Percentiles rank a stretch among this genome's conserved stretches.
phyloP scores from a whole-genome alignment of 2,888 invertebrate species.

The Yponomeuta plumbellus region DNA sequence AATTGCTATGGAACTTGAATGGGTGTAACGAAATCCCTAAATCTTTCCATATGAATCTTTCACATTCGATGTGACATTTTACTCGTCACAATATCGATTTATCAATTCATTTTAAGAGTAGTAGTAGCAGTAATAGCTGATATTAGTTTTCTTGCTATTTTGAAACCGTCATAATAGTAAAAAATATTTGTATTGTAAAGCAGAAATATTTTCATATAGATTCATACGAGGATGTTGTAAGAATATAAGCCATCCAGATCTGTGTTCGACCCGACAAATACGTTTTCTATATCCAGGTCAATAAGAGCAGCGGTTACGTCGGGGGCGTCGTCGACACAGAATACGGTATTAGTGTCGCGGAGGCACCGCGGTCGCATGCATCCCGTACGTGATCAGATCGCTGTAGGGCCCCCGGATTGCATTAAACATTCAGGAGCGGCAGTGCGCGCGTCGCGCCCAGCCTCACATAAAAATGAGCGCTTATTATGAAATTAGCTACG shows the following conservation, averaged over 20 bases:
- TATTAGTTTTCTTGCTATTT: too few relatives aligned
- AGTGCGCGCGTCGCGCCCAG: constrained; percentile 35
- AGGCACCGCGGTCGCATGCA: constrained; percentile 34
- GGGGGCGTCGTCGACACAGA: constrained; percentile 55
- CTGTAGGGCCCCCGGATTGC: constrained; percentile 42
- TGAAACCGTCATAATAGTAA: too few relatives aligned
- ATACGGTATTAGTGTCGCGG: constrained; percentile 57
- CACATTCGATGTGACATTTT: too few relatives aligned
- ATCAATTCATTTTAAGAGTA: too few relatives aligned
- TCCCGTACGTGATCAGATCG: constrained; percentile 48
- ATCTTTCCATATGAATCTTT: too few relatives aligned
- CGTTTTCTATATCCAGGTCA: constrained; percentile 37
- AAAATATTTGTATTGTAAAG: too few relatives aligned
- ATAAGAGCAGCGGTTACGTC: constrained; percentile 49
- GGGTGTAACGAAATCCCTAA: too few relatives aligned
- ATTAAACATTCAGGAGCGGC: constrained; percentile 66
- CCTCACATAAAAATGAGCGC: constrained; percentile 72
- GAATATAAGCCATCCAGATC: background rate
- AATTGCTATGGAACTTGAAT: too few relatives aligned
- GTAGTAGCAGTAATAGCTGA: too few relatives aligned
- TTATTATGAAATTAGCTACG: constrained; percentile 73
- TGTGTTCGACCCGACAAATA: background rate
- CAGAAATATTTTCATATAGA: too few relatives aligned
- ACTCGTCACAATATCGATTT: too few relatives aligned
- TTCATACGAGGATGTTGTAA: background rate